Evolutionary conservation across 2,113 vertebrate genomes (phyloP), one percentile per base, ranked within the genome.

Genomic region (Copsychus sechellarum): DNA sequence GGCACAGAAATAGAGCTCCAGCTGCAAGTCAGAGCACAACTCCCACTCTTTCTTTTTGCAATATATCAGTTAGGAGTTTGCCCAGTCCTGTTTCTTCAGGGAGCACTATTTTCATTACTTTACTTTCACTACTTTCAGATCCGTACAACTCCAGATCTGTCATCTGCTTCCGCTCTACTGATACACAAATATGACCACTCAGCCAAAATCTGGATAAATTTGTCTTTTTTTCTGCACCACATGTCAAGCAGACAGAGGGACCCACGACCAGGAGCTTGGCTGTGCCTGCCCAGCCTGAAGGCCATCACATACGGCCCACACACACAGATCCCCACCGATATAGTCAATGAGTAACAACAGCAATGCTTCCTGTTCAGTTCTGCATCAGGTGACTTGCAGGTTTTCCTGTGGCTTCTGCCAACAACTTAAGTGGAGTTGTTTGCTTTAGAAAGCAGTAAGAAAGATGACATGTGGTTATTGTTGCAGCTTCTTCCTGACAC

Each of bases 301-400:
- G 29, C 76, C 10, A 14, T 34, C 82, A 91, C 34, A 4, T 12
- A 33, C 4, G 29, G 33, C 38, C 22, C 58, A 20, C 14, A 12
- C 7, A 23, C 0, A 3, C 15, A 86, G 51, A 64, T 26, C 71
- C 29, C 36, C 73, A 58, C 6, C 57, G 45, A 58, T 24, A 31
- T 8, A 38, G 43, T 71, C 74, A 94, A 91, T 88, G 81, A 96
- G 81, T 90, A 94, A 90, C 92, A 76, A 72, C 69, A 61, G 67
- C 43, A 12, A 47, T 34, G 23, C 3, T 47, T 86, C 86, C 90
- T 40, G 79, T 19, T 88, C 53, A 48, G 34, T 71, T 93, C 79
- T 6, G 2, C 47, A 80, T 70, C 74, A 50, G 79, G 33, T 21
- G 47, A 86, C 26, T 38, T 57, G 31, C 56, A 51, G 82, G 36